Conservation (phyloP, 2,888 invertebrate species). For the Lepidochitona cinerea region DNA sequence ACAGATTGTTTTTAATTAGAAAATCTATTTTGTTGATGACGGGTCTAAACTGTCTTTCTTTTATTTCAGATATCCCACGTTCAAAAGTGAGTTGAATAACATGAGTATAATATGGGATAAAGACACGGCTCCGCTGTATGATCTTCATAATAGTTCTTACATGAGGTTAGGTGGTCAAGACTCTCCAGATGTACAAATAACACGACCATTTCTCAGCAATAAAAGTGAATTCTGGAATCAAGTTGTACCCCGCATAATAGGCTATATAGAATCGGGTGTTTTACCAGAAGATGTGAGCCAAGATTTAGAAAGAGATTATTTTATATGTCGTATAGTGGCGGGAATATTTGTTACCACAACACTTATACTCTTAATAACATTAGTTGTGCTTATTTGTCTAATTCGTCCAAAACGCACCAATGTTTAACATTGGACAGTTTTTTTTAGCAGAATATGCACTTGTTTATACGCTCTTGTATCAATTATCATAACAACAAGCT, state of each 20-base stretch:
- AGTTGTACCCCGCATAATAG: not conserved
- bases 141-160: not conserved
- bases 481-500: too few relatives aligned
- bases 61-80: not conserved
- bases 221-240: not conserved
- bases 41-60: not conserved
- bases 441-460: too few relatives aligned
- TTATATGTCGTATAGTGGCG: not conserved
- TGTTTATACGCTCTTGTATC: too few relatives aligned
- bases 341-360: not conserved
- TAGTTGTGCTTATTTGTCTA: not conserved
- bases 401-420: not conserved
- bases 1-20: too few relatives aligned
- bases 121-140: not conserved
- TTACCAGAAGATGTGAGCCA: not conserved
- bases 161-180: not conserved
- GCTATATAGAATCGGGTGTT: not conserved
- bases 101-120: not conserved
- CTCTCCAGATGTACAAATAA: not conserved
- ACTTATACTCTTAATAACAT: not conserved
- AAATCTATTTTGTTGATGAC: too few relatives aligned
- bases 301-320: not conserved
- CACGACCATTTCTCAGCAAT: not conserved
- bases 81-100: not conserved
- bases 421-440: not conserved